Conservation (phyloP, 2,797 vertebrate species). For the Picus viridis region DNA sequence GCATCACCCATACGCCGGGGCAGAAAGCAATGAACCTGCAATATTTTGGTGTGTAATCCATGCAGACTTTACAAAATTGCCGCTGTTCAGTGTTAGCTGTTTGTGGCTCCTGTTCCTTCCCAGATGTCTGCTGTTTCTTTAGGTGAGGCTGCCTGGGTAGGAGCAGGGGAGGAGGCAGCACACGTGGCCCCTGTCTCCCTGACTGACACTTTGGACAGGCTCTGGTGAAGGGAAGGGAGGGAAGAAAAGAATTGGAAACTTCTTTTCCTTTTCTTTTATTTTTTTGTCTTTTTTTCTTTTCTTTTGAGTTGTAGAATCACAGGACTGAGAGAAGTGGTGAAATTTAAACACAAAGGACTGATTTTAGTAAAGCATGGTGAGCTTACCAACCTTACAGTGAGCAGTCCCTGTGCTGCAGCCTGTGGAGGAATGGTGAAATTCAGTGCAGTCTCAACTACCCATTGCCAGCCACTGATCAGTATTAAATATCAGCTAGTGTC, state of each 20-base stretch:
- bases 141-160: rapidly evolving
- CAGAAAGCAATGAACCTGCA: not conserved
- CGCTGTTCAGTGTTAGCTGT: rapidly evolving
- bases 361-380: not conserved
- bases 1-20: too few relatives aligned
- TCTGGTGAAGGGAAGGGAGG: not conserved
- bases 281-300: not conserved
- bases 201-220: rapidly evolving
- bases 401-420: not conserved
- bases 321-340: slow-evolving; percentile 51
- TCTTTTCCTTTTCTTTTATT: not conserved
- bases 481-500: not conserved
- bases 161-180: rapidly evolving
- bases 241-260: slow-evolving; percentile 28
- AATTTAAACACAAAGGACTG: not conserved
- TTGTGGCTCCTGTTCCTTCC: not conserved
- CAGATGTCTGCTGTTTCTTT: not conserved
- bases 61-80: not conserved
- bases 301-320: not conserved
- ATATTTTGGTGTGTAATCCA: rapidly evolving
- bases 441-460: not conserved
- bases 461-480: not conserved
- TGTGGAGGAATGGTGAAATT: not conserved
- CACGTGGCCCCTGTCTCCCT: rapidly evolving
- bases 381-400: not conserved